Base-by-base conservation (phyloP, 2,797 vertebrate genomes). In the Eurystomus glaucurus region DNA sequence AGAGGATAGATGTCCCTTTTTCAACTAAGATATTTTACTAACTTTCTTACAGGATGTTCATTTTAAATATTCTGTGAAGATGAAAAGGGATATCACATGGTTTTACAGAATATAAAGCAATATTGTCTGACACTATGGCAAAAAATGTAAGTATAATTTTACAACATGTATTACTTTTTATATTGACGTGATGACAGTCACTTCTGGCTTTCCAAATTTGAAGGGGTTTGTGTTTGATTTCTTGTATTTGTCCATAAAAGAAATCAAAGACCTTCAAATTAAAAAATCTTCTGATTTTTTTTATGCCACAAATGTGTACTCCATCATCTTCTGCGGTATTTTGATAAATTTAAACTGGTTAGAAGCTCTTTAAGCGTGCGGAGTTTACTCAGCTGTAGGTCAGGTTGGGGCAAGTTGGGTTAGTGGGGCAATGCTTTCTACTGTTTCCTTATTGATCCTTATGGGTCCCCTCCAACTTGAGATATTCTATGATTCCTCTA, bases 81-180 rank as follows among this genome's bases (percentile, higher is more conserved):
- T 91, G 92, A 95, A 96, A 92, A 88, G 29, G 41, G 51, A 23
- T 75, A 31, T 96, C 95, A 95, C 95, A 97, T 96, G 97, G 94
- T 90, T 98, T 97, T 97, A 84, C 79, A 46, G 97, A 97, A 85
- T 97, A 89, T 97, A 98, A 96, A 96, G 79, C 46, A 96, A 95
- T 94, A 95, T 71, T 96, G 17, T 94, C 96, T 98, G 98, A 96
- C 97, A 98, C 98, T 97, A 98, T 86, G 94, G 90, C 98, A 97
- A 98, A 98, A 98, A 98, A 98, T 98, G 98, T 98, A 97, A 98
- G 98, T 97, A 60, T 62, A 88, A 37, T 71, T 82, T 16, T 75
- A 68, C 68, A 86, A 19, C 18, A 3, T 52, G 4, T 91, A 16
- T 77, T 72, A 54, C 43, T 91, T 81, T 64, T 65, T 41, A n/a